Evolutionary conservation across 2,113 vertebrate genomes (phyloP).

Genomic region (Mustelus asterias): DNA sequence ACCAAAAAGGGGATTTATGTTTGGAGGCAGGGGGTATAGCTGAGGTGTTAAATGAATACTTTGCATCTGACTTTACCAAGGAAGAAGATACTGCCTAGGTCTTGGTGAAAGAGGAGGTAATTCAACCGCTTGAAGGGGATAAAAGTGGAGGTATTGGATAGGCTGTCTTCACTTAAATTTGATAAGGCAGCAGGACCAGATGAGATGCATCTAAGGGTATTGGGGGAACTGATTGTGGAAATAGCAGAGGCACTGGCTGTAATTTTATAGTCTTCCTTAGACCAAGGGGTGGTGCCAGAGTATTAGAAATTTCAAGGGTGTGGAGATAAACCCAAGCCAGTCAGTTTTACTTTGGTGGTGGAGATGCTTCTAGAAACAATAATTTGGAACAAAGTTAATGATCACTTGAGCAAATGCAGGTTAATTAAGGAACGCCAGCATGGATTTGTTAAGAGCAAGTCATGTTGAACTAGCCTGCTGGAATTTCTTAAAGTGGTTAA

Average conservation of each 20-base stretch:
- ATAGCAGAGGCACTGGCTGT: not conserved
- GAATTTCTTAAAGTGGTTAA: no score
- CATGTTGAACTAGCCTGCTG: not conserved
- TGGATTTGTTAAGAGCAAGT: not conserved
- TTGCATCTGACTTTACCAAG: not conserved
- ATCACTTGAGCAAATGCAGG: not conserved
- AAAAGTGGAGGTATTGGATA: not conserved
- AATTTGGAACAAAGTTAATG: not conserved
- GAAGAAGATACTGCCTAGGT: not conserved
- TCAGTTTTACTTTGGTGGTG: not conserved
- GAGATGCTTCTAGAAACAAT: not conserved
- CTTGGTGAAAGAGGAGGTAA: not conserved
- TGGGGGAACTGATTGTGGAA: not conserved
- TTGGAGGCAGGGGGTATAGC: no score
- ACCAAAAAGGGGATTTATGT: no score
- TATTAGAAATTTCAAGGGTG: not conserved
- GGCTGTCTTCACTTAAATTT: not conserved
- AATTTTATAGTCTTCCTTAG: not conserved
- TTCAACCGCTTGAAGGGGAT: not conserved
- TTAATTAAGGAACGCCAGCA: not conserved
- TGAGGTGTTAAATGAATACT: not conserved
- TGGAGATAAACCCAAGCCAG: not conserved
- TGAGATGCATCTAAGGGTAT: not conserved
- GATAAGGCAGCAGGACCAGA: not conserved
- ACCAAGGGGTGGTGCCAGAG: not conserved